Evolutionary conservation across 64 coral and sea anemone genomes (phyloP), one percentile per base, ranked within the genome.

Genomic region (Cladopsammia gracilis): DNA sequence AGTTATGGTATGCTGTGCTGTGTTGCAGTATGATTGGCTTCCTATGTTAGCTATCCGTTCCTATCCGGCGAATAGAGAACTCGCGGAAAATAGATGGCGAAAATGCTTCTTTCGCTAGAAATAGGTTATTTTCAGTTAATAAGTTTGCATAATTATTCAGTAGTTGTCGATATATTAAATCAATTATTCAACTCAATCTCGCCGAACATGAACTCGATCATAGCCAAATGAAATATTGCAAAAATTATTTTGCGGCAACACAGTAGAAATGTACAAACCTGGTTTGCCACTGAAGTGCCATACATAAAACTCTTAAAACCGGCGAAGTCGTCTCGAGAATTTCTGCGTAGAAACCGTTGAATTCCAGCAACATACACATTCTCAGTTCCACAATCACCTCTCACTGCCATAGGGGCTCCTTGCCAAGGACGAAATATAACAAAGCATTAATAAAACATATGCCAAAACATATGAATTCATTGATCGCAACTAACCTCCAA

Each of bases 321-420:
- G 8, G 78, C 78, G 42, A 82, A 61, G 49, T 58, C 52, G 42
- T 82, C 78, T 34, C 4, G n/a, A 44, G n/a, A 23, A 53, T 82
- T 15, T 57, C 18, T 23, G 42, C 78, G 1, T 25, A 62, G 42
- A 62, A 60, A 82, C 23, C 78, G 60, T 16, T 82, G 78, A 58
- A 82, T 5, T 43, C 50, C 78, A 62, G 78, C 78, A 57, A 82
- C 59, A 45, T 14, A 25, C 5, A 82, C 78, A 82, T 82, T 82
- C 78, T 82, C 58, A 14, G 78, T 82, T 82, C 78, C 78, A 82
- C 78, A 58, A 82, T 82, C 78, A 7, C n/a, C 78, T 62, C 78
- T 18, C 2, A 82, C 59, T 34, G 26, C 23, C 6, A 25, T 18
- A 34, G 78, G 78, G 20, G 53, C 53, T 82, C 78, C 78, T 82